These are phyloP conservation scores for Odontamblyopus lacepedii DNA, from an alignment of 2,797 vertebrate species.

Conservation along the genomic window DNA sequence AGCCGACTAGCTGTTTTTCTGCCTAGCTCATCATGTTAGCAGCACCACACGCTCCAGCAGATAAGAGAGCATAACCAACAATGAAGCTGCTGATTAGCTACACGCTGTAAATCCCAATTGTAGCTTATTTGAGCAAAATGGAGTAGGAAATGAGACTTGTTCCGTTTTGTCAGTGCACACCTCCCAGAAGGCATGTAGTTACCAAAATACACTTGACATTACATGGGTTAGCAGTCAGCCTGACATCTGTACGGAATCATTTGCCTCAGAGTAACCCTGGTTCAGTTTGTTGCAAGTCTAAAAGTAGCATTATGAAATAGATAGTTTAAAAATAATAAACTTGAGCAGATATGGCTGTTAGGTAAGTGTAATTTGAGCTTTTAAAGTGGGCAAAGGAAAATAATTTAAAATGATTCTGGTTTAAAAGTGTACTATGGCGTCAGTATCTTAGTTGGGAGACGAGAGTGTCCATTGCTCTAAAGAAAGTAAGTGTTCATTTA, in stretches of 20 bases:
- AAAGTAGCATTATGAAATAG: background rate
- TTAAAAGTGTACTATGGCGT: too few relatives aligned
- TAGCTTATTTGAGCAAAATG: constrained; percentile 23
- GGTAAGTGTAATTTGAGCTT: background rate
- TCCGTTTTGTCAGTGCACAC: constrained; percentile 21
- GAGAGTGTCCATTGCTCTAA: too few relatives aligned
- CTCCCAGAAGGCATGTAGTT: constrained; percentile 19
- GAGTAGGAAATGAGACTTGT: constrained; percentile 12
- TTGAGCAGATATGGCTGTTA: background rate
- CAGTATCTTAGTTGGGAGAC: too few relatives aligned
- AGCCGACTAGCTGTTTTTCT: constrained; percentile 37
- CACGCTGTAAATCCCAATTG: constrained; percentile 12
- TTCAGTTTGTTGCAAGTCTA: constrained; percentile 14
- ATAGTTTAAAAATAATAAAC: background rate
- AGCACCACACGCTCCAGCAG: constrained; percentile 35
- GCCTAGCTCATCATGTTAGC: constrained; percentile 62
- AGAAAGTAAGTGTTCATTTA: too few relatives aligned
- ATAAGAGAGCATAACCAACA: constrained; percentile 47
- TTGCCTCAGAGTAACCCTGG: constrained; percentile 2
- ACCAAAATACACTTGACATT: constrained; percentile 33
- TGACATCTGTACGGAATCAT: constrained; percentile 45
- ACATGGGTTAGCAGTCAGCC: constrained; percentile 25
- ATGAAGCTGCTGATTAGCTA: constrained; percentile 32
- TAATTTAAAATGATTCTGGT: too few relatives aligned
- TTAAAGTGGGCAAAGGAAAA: background rate